A percentile compares a stretch with the other conserved stretches of the same genome.
Evolutionary conservation across 2,113 vertebrate genomes (phyloP).

Genomic region (Epinephelus moara): DNA sequence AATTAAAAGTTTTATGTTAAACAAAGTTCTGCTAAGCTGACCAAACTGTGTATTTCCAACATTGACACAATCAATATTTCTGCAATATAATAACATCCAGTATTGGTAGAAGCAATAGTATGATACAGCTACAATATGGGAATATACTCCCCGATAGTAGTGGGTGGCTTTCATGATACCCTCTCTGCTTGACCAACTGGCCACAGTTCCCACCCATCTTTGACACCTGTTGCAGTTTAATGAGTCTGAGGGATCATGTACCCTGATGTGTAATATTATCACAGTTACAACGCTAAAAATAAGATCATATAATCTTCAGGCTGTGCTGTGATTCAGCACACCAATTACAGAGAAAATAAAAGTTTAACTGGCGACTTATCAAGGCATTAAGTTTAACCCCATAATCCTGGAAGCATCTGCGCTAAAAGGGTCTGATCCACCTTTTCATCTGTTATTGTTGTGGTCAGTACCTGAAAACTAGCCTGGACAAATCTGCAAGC

Average conservation of each 20-base stretch:
- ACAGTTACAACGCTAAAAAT: conserved; percentile 35
- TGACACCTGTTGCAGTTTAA: conserved; percentile 25
- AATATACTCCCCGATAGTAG: background rate
- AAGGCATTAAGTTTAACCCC: too few relatives aligned
- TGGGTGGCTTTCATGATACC: too few relatives aligned
- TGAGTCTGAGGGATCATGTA: conserved; percentile 18
- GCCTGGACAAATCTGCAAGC: too few relatives aligned
- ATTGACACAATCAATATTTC: background rate
- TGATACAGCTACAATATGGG: fast-evolving
- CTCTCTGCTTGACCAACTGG: background rate
- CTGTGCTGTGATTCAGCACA: background rate
- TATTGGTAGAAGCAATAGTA: background rate
- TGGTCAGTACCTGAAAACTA: background rate
- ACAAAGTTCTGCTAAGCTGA: too few relatives aligned
- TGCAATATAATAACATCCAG: background rate
- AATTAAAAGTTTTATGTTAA: background rate
- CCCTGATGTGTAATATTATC: conserved; percentile 29
- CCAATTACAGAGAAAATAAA: conserved; percentile 19
- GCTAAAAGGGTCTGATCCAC: background rate
- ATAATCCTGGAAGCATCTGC: background rate
- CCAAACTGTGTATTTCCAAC: background rate
- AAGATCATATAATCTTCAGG: conserved; percentile 11
- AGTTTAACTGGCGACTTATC: conserved; percentile 1
- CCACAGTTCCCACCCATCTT: conserved; percentile 17
- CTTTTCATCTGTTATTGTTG: background rate